Percentiles rank a stretch among this genome's conserved stretches.
phyloP scores from a whole-genome alignment of 1,140 invertebrate genomes.

The Harlomillsia oculata region DNA sequence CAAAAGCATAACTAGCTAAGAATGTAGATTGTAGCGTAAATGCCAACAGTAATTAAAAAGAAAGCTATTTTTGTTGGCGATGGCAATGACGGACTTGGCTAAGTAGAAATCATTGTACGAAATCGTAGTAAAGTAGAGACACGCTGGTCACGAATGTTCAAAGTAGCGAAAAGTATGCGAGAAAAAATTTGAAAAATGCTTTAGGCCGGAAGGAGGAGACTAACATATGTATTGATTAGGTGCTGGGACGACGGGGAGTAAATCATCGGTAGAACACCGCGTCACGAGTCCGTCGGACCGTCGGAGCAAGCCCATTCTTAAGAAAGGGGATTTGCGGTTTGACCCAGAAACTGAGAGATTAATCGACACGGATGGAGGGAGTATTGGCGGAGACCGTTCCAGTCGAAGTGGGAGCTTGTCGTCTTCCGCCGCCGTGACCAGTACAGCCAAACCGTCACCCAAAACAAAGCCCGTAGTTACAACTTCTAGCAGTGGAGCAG shows the following conservation, averaged over 20 bases:
- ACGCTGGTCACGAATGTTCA: too few species aligned
- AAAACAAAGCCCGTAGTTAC: neutral
- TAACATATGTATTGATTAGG: constrained; percentile 5
- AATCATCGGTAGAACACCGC: constrained; percentile 28
- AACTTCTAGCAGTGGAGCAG: constrained; percentile 11
- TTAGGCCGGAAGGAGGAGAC: too few species aligned
- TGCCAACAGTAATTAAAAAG: too few species aligned
- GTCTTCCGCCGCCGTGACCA: constrained; percentile 5
- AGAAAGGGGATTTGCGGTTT: constrained; percentile 26
- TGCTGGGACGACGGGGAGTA: constrained; percentile 18
- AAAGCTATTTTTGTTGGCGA: too few species aligned
- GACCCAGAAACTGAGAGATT: constrained; percentile 29
- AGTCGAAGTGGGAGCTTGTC: constrained; percentile 25
- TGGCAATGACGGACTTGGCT: too few species aligned
- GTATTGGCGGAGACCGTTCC: constrained; percentile 21
- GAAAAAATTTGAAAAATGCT: neutral
- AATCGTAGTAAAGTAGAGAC: too few species aligned
- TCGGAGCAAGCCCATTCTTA: constrained; percentile 27
- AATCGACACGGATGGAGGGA: constrained; percentile 24
- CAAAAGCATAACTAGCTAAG: too few species aligned
- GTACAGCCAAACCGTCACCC: constrained; percentile 8
- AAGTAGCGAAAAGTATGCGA: constrained; percentile 5
- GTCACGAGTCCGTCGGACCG: constrained; percentile 16
- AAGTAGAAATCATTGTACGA: too few species aligned
- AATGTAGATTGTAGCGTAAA: too few species aligned